These are phyloP conservation scores for Halocynthia aurantium DNA, from an alignment of 23 tunicate genomes.

Conservation along the genomic window DNA sequence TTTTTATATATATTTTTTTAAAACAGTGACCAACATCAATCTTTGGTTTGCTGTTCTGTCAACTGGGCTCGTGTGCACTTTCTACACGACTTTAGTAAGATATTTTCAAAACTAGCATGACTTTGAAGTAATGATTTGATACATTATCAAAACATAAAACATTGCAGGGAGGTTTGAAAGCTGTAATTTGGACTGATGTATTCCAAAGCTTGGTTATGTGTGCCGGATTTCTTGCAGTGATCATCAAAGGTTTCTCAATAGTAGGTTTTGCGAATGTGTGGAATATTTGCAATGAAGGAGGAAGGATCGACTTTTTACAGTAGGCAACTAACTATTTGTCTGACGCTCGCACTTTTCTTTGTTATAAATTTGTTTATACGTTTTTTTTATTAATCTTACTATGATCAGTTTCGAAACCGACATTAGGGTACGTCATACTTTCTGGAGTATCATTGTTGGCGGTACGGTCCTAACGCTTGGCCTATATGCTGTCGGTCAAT, in stretches of 20 bases:
- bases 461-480: slow-evolving; percentile 82
- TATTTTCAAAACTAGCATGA: not conserved
- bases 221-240: slow-evolving; percentile 24
- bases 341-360: not conserved
- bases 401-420: slow-evolving; percentile 58
- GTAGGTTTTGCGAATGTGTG: slow-evolving; percentile 22
- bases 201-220: slow-evolving; percentile 29
- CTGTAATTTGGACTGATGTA: slow-evolving; percentile 58
- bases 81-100: slow-evolving; percentile 82
- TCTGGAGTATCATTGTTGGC: slow-evolving; percentile 82
- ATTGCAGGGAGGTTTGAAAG: slow-evolving; percentile 43
- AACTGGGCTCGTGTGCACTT: slow-evolving; percentile 76
- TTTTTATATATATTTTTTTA: not conserved
- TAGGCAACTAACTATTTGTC: not conserved
- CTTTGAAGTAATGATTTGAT: too few species aligned
- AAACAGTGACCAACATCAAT: slow-evolving; percentile 63
- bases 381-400: too few species aligned
- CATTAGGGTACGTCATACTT: slow-evolving; percentile 49
- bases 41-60: slow-evolving; percentile 67
- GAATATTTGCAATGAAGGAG: slow-evolving; percentile 26
- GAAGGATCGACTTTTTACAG: slow-evolving; percentile 41
- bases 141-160: not conserved
- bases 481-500: slow-evolving; percentile 80
- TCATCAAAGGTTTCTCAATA: slow-evolving; percentile 16
- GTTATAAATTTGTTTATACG: not conserved